Conservation (phyloP, 1,140 invertebrate species). For the Micrasema minimum region DNA sequence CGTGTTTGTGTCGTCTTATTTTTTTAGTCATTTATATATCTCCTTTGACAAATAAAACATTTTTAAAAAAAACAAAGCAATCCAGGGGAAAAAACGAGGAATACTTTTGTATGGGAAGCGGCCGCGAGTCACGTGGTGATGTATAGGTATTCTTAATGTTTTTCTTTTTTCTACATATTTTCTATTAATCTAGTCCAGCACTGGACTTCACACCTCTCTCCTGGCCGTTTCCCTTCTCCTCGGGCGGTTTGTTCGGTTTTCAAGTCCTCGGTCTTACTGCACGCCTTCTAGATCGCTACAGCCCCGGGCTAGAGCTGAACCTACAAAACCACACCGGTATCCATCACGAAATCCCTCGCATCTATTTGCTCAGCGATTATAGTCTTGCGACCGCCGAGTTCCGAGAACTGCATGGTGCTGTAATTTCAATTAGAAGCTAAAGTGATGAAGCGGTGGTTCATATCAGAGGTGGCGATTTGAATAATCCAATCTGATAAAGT, state of each 20-base stretch:
- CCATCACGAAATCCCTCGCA: neutral
- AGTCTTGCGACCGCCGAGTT: neutral
- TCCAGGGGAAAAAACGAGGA: no score
- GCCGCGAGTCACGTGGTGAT: no score
- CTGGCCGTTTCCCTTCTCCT: slow-evolving; percentile 16
- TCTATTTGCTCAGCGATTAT: neutral
- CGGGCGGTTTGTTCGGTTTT: slow-evolving; percentile 17
- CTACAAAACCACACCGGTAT: neutral
- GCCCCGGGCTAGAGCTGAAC: neutral
- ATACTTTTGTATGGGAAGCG: no score
- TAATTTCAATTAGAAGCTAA: neutral
- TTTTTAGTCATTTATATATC: no score
- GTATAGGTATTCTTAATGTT: no score
- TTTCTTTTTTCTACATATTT: no score
- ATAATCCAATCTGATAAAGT: slow-evolving; percentile 24
- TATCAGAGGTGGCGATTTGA: slow-evolving; percentile 18
- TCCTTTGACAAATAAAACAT: no score
- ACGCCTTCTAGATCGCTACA: slow-evolving; percentile 18
- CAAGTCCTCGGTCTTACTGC: slow-evolving; percentile 14
- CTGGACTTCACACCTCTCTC: slow-evolving; percentile 19
- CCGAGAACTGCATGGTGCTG: neutral
- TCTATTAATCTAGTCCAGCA: neutral
- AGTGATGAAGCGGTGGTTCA: slow-evolving; percentile 6
- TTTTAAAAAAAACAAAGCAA: no score
- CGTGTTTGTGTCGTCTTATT: no score